Evolutionary conservation across 2,888 invertebrate genomes (phyloP).

Genomic region (Rotaria macrura): DNA sequence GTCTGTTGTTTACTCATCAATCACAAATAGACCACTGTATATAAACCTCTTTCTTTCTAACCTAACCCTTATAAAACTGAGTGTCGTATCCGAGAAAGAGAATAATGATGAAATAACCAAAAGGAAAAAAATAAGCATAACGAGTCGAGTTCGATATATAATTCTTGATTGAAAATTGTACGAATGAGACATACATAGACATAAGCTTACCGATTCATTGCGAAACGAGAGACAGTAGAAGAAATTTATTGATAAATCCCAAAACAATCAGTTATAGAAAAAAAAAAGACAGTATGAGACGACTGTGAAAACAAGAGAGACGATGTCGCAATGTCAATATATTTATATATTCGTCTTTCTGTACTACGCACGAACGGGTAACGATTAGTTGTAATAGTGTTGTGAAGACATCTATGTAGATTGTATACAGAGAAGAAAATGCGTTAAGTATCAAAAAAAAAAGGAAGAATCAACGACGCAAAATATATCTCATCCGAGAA

Average conservation of each 20-base stretch:
- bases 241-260: background rate
- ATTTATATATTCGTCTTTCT: background rate
- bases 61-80: background rate
- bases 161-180: background rate
- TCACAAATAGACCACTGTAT: background rate
- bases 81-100: background rate
- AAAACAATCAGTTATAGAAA: slow-evolving; percentile 8
- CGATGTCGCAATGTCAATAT: slow-evolving; percentile 1
- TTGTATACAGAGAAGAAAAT: background rate
- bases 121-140: background rate
- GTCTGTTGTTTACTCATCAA: background rate
- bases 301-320: background rate
- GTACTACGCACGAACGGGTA: background rate
- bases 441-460: background rate
- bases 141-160: background rate
- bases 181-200: background rate
- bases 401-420: background rate
- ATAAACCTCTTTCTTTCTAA: background rate
- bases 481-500: background rate
- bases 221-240: background rate
- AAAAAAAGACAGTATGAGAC: background rate
- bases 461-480: background rate
- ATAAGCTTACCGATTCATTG: background rate
- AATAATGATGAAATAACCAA: background rate
- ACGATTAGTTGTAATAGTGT: slow-evolving; percentile 2